A percentile compares a stretch with the other conserved stretches of the same genome.
phyloP scores from a whole-genome alignment of 2,113 vertebrate genomes.

The Malurus alboscapulatus region DNA sequence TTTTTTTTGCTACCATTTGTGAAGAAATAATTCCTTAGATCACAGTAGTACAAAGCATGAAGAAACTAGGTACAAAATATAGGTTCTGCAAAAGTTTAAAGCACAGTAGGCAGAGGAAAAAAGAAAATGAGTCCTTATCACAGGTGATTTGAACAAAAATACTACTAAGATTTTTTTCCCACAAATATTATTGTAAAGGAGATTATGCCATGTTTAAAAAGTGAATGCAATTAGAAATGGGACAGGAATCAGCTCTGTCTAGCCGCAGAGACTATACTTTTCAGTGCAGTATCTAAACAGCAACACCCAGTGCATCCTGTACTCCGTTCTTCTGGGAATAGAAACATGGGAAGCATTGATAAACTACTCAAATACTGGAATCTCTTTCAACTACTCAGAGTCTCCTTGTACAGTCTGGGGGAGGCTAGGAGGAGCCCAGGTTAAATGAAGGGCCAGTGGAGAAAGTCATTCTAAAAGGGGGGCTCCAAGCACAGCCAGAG shows the following conservation, averaged over 20 bases:
- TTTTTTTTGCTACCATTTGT: not conserved
- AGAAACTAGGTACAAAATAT: not conserved
- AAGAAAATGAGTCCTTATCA: not conserved
- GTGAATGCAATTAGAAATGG: not conserved
- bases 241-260: not conserved
- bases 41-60: not conserved
- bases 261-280: not conserved
- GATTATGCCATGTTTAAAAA: not conserved
- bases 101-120: not conserved
- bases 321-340: not conserved
- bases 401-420: not conserved
- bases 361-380: not conserved
- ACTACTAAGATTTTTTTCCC: not conserved
- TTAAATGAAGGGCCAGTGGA: accelerated
- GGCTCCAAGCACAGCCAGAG: not conserved
- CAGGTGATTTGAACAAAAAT: not conserved
- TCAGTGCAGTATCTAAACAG: not conserved
- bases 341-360: not conserved
- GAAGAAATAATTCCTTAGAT: not conserved
- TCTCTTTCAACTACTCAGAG: not conserved
- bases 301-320: not conserved
- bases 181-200: not conserved
- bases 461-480: not conserved
- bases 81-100: not conserved
- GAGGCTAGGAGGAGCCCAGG: not conserved